Percentiles rank a stretch among this genome's conserved stretches.
Conservation (phyloP, 2,888 invertebrate species). For the Junonia oenone region DNA sequence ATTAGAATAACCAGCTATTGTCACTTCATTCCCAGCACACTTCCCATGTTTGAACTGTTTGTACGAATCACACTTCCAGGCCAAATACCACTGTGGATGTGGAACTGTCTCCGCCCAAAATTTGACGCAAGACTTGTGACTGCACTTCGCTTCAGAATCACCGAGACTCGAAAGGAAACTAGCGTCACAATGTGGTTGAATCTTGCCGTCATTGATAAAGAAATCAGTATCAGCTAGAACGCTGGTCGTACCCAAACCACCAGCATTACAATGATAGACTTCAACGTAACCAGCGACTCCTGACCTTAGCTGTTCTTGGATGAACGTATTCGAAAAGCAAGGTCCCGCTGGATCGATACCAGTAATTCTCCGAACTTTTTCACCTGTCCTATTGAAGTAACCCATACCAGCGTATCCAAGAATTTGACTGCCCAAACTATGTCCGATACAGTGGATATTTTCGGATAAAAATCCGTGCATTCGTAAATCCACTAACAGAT, state of each 20-base stretch:
- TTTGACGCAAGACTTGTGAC: constrained; percentile 62
- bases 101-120: constrained; percentile 57
- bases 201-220: constrained; percentile 75
- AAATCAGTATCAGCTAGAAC: constrained; percentile 79
- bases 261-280: constrained; percentile 81
- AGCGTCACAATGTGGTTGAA: constrained; percentile 75
- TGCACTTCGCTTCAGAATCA: constrained; percentile 63
- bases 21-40: constrained; percentile 56
- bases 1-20: constrained; percentile 62
- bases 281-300: constrained; percentile 80
- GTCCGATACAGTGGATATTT: constrained; percentile 62
- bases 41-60: constrained; percentile 50
- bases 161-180: constrained; percentile 55
- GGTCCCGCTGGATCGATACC: constrained; percentile 71
- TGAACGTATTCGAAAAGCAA: constrained; percentile 61
- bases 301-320: constrained; percentile 68
- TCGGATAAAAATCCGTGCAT: constrained; percentile 51
- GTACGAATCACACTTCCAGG: constrained; percentile 59
- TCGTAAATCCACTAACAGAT: constrained; percentile 49
- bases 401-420: constrained; percentile 50
- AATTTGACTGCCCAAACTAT: constrained; percentile 66
- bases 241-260: constrained; percentile 69
- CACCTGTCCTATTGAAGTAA: constrained; percentile 50
- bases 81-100: constrained; percentile 48
- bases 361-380: constrained; percentile 59